These are phyloP conservation scores for Tragelaphus scriptus DNA, from an alignment of 2,113 vertebrate genomes.

Conservation along the genomic window DNA sequence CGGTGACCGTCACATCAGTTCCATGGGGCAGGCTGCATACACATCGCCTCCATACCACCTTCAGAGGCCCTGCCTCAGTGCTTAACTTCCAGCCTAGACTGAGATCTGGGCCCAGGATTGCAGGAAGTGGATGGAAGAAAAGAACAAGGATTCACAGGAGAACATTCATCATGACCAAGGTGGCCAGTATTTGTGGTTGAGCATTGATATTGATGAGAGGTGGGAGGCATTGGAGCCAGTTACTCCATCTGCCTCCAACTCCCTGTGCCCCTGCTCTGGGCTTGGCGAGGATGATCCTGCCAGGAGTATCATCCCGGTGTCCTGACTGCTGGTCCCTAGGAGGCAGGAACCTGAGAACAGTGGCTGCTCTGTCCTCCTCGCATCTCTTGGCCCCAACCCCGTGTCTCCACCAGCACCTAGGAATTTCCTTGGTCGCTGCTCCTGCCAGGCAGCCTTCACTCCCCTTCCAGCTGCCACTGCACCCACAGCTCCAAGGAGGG, in stretches of 20 bases:
- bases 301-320: not conserved
- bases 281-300: no score
- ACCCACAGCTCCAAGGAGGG: not conserved
- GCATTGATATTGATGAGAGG: not conserved
- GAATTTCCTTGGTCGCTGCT: not conserved
- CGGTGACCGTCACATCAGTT: accelerated
- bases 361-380: not conserved
- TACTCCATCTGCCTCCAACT: not conserved
- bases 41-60: not conserved
- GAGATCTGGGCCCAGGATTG: not conserved
- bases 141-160: not conserved
- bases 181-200: not conserved
- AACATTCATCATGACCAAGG: not conserved
- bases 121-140: not conserved
- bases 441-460: not conserved
- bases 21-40: not conserved
- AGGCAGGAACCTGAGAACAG: not conserved
- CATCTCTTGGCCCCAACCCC: not conserved
- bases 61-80: not conserved
- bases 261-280: not conserved
- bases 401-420: not conserved
- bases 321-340: not conserved
- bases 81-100: not conserved
- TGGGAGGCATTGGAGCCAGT: no score
- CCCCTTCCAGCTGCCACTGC: not conserved